Conservation (phyloP, 2,113 vertebrate genomes). For the Merops nubicus region DNA sequence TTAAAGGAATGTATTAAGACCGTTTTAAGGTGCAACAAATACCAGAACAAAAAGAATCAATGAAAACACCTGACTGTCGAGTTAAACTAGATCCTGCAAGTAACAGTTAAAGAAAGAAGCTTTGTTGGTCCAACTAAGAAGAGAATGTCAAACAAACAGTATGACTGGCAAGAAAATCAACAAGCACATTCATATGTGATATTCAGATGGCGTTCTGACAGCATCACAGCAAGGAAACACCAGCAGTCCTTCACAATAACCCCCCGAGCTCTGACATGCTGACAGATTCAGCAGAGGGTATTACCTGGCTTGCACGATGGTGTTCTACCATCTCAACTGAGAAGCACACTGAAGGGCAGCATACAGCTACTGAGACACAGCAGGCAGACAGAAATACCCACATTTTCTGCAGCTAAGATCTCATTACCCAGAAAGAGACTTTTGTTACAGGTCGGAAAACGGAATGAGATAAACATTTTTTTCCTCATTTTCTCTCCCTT, state of each 20-base stretch:
- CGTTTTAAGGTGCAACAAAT: not conserved
- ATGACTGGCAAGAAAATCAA: not conserved
- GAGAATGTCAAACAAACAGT: not conserved
- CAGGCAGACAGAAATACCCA: not conserved
- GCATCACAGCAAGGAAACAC: not conserved
- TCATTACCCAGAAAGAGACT: not conserved
- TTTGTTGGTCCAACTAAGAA: not conserved
- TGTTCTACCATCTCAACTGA: not conserved
- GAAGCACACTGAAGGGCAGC: not conserved
- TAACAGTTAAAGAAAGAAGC: not conserved
- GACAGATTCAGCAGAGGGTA: not conserved
- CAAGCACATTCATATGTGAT: not conserved
- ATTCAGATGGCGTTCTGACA: not conserved
- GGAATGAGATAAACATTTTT: not conserved
- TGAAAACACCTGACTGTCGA: not conserved
- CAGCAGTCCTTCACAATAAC: not conserved
- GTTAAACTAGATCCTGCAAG: not conserved
- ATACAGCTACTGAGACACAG: not conserved
- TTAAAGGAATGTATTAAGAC: not conserved
- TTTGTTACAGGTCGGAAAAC: not conserved
- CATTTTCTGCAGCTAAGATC: not conserved
- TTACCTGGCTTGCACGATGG: not conserved
- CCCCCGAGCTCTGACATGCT: not conserved
- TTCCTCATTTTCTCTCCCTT: not conserved
- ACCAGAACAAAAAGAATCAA: not conserved